These are phyloP conservation scores for Aphelenchoides avenae DNA, from an alignment of 1,140 invertebrate genomes.

Conservation along the genomic window DNA sequence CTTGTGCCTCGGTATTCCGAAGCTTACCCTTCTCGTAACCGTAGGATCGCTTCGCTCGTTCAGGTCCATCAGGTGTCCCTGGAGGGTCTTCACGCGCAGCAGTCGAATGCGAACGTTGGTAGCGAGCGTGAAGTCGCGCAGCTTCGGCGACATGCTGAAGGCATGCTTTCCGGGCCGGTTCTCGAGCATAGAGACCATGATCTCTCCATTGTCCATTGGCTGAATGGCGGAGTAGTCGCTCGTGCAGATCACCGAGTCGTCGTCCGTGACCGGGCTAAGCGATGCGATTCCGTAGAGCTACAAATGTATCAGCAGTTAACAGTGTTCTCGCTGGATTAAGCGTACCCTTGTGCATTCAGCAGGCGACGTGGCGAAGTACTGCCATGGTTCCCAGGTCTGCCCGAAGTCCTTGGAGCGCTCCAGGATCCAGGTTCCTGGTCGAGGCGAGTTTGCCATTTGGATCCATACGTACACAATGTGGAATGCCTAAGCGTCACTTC, in stretches of 20 bases:
- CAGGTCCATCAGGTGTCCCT: conserved; percentile 93
- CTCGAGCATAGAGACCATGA: conserved; percentile 87
- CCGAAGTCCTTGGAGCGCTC: conserved; percentile 92
- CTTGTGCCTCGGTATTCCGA: background rate
- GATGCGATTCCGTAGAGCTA: conserved; percentile 76
- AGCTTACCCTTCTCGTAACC: conserved; percentile 82
- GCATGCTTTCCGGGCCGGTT: conserved; percentile 84
- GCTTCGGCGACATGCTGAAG: conserved; percentile 82
- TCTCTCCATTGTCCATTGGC: conserved; percentile 93
- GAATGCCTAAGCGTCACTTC: conserved; percentile 71
- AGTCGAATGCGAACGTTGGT: conserved; percentile 70
- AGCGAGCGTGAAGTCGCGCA: conserved; percentile 94
- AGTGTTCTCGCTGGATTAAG: too few relatives aligned
- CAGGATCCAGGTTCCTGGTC: conserved; percentile 89
- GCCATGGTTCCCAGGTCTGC: conserved; percentile 86
- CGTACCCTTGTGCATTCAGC: conserved; percentile 66
- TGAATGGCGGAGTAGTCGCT: conserved; percentile 92
- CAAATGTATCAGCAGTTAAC: too few relatives aligned
- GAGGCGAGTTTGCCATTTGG: conserved; percentile 93
- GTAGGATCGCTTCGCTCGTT: conserved; percentile 81
- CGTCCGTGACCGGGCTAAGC: conserved; percentile 72
- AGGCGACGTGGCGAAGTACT: conserved; percentile 89
- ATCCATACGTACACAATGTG: conserved; percentile 96
- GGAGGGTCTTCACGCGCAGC: conserved; percentile 82
- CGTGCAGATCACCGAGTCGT: conserved; percentile 87